Percentiles rank a stretch among this genome's conserved stretches.
phyloP scores from a whole-genome alignment of 2,797 vertebrate genomes.

The Furcifer pardalis region DNA sequence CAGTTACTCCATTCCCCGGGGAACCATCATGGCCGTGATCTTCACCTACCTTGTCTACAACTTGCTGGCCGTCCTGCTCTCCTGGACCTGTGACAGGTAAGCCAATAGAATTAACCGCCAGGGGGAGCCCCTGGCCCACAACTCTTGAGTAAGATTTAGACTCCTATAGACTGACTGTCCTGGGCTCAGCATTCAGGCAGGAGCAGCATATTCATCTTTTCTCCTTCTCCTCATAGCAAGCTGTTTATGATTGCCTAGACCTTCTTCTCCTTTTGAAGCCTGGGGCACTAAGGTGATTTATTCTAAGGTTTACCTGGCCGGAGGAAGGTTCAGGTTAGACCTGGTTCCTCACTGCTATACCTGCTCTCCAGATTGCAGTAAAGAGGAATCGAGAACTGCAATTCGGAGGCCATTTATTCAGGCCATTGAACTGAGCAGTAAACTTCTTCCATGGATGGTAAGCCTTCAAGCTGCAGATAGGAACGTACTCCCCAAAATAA shows the following conservation, averaged over 20 bases:
- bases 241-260: too few relatives aligned
- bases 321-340: background rate
- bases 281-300: background rate
- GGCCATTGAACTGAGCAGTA: background rate
- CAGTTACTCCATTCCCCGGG: conserved; percentile 89
- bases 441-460: background rate
- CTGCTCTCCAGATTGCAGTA: background rate
- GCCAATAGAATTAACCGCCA: background rate
- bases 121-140: background rate
- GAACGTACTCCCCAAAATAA: too few relatives aligned
- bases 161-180: background rate
- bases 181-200: too few relatives aligned
- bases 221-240: background rate
- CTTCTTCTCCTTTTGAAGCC: background rate
- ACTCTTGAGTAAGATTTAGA: background rate
- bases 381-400: background rate
- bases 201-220: background rate
- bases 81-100: conserved; percentile 90
- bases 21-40: conserved; percentile 90
- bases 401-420: too few relatives aligned
- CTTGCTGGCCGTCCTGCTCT: conserved; percentile 84
- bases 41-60: conserved; percentile 92
- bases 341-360: background rate
- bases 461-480: background rate
- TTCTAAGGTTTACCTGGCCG: background rate